Percentiles rank a stretch among this genome's conserved stretches.
Evolutionary conservation across 2,888 invertebrate genomes (phyloP).

Genomic region (Megastigmus dorsalis): DNA sequence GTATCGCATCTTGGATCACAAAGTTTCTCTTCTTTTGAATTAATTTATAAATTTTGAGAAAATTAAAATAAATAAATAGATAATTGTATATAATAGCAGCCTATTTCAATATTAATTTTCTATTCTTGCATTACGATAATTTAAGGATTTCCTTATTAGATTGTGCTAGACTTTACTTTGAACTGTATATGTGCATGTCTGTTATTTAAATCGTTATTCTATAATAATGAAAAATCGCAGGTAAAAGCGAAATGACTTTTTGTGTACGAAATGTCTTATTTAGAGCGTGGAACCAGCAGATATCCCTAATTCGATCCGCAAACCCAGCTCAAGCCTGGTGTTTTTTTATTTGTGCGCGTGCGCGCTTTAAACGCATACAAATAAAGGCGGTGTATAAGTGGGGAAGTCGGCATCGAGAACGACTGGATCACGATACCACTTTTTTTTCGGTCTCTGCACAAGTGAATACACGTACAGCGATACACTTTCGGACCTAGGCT

Average conservation of each 20-base stretch:
- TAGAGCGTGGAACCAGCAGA: not conserved
- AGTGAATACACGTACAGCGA: slow-evolving; percentile 3
- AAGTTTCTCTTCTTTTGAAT: not conserved
- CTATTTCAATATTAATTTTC: no score
- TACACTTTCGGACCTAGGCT: slow-evolving; percentile 38
- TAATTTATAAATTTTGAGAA: not conserved
- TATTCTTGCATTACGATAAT: no score
- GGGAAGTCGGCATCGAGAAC: slow-evolving; percentile 1
- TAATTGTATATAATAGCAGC: not conserved
- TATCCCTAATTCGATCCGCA: not conserved
- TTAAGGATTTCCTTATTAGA: not conserved
- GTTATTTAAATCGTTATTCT: not conserved
- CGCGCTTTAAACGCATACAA: not conserved
- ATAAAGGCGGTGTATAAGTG: not conserved
- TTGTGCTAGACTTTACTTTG: not conserved
- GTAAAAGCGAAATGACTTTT: not conserved
- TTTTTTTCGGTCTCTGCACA: slow-evolving; percentile 11
- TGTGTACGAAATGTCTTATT: not conserved
- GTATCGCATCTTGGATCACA: not conserved
- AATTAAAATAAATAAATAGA: not conserved
- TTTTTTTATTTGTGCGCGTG: no score
- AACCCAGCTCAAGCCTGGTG: not conserved
- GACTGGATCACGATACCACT: slow-evolving; percentile 18
- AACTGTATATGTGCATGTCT: not conserved
- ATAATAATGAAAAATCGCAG: slow-evolving; percentile 24